These are phyloP conservation scores for Crambe crambe DNA, from an alignment of 37 sponge, comb jelly and placozoan genomes.

Conservation along the genomic window DNA sequence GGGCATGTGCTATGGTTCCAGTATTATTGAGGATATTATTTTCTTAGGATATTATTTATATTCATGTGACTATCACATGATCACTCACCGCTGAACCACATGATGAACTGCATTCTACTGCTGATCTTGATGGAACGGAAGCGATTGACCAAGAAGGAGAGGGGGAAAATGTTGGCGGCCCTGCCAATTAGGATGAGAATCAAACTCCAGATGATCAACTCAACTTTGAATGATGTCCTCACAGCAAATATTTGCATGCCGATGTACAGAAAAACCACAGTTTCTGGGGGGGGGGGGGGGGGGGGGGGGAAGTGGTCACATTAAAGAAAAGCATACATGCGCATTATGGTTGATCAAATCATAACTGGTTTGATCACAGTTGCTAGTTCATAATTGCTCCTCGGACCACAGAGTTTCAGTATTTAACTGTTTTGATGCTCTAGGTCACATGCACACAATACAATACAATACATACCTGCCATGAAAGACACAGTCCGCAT, in stretches of 20 bases:
- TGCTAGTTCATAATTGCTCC: too few species aligned
- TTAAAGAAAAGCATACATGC: not conserved
- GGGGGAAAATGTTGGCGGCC: constrained; percentile 91
- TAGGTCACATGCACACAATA: too few species aligned
- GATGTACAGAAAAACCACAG: constrained; percentile 94
- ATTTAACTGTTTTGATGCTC: too few species aligned
- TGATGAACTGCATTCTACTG: constrained; percentile 82
- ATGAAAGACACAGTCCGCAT: constrained; percentile 88
- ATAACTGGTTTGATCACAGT: not conserved
- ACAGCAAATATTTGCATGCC: constrained; percentile 91
- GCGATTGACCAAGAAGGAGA: constrained; percentile 75
- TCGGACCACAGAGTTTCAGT: too few species aligned
- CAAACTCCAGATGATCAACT: constrained; percentile 89
- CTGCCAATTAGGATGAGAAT: constrained; percentile 81
- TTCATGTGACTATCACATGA: too few species aligned
- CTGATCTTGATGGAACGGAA: constrained; percentile 82
- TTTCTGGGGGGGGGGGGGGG: constrained; percentile 54
- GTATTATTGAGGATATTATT: too few species aligned
- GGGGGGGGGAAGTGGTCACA: too few species aligned
- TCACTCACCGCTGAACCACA: constrained; percentile 94
- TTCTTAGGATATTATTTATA: too few species aligned
- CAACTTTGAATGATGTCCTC: constrained; percentile 68
- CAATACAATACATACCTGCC: constrained; percentile 55
- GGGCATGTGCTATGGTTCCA: too few species aligned
- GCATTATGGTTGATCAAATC: not conserved